A percentile compares a stretch with the other conserved stretches of the same genome.
Conservation (phyloP, 2,797 vertebrate species). For the Florisuga fusca region DNA sequence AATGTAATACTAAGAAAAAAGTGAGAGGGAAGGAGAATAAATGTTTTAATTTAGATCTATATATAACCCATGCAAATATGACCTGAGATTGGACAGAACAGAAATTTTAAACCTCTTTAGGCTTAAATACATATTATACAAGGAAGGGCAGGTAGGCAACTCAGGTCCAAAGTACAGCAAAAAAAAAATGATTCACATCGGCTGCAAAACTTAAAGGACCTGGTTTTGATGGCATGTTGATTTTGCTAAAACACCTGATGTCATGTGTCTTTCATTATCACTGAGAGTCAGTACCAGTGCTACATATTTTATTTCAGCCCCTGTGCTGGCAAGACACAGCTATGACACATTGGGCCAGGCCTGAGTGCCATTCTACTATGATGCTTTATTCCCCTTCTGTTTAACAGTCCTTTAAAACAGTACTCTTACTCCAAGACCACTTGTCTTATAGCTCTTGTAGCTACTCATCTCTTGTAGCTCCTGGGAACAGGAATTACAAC, state of each 20-base stretch:
- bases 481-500: not conserved
- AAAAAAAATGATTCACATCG: not conserved
- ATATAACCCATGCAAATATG: not conserved
- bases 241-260: not conserved
- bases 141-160: not conserved
- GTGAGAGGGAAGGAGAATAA: not conserved
- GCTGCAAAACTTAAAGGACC: not conserved
- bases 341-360: not conserved
- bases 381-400: not conserved
- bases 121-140: not conserved
- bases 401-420: not conserved
- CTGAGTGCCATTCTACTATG: not conserved
- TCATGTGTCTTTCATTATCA: rapidly evolving
- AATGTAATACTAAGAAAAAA: not conserved
- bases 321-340: not conserved
- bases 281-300: not conserved
- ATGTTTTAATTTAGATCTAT: not conserved
- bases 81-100: not conserved
- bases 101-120: not conserved
- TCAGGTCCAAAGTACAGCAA: not conserved
- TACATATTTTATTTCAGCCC: not conserved
- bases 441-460: too few relatives aligned
- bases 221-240: not conserved
- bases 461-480: not conserved
- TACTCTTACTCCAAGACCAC: not conserved